phyloP scores from a whole-genome alignment of 1,140 invertebrate species.

The Luehdorfia chinensis region DNA sequence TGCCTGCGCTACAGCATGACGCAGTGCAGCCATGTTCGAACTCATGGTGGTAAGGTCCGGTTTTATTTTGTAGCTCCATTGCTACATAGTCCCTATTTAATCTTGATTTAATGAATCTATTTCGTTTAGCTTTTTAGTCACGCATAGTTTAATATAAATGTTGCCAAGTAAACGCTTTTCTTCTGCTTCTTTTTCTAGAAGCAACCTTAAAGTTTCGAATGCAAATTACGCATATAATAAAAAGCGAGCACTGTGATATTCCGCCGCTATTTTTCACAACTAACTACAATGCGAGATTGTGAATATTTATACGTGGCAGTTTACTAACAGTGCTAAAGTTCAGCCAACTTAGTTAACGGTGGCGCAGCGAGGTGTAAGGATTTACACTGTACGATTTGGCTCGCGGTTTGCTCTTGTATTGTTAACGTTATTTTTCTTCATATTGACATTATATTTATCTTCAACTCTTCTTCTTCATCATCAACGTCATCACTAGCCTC shows the following conservation, averaged over 20 bases:
- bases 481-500: too few species aligned
- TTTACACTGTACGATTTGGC: constrained; percentile 9
- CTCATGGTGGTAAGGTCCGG: too few species aligned
- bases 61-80: too few species aligned
- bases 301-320: constrained; percentile 12
- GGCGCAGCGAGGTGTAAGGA: constrained; percentile 1
- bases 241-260: background rate
- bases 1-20: too few species aligned
- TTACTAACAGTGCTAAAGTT: constrained; percentile 9
- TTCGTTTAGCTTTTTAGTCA: too few species aligned
- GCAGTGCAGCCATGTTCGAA: too few species aligned
- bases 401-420: background rate
- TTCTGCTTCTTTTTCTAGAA: background rate
- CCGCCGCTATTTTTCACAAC: constrained; percentile 11
- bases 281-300: constrained; percentile 4
- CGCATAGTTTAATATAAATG: too few species aligned
- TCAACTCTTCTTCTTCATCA: too few species aligned
- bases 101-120: too few species aligned
- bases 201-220: background rate
- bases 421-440: constrained; percentile 1
- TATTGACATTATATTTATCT: too few species aligned
- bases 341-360: constrained; percentile 3
- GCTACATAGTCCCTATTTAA: too few species aligned
- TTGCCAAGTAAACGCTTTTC: too few species aligned
- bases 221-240: constrained; percentile 6